Conservation (phyloP, 2,888 invertebrate species). For the Chrysodeixis includens region DNA sequence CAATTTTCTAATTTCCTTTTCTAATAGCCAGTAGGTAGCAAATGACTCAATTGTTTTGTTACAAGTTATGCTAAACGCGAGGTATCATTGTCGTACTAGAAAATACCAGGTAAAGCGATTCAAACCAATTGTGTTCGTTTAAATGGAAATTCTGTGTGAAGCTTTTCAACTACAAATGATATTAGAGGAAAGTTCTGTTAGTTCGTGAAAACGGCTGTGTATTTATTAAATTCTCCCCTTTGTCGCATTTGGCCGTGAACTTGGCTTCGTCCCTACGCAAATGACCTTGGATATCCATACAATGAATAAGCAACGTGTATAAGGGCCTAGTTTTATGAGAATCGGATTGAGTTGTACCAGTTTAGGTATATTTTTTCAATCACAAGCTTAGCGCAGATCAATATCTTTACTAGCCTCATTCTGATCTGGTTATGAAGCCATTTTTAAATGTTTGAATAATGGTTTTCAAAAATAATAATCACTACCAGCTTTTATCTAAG, state of each 20-base stretch:
- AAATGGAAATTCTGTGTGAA: slow-evolving; percentile 16
- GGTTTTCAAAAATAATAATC: too few relatives aligned
- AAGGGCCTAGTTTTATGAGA: too few relatives aligned
- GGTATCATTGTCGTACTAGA: slow-evolving; percentile 17
- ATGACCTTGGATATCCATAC: slow-evolving; percentile 4
- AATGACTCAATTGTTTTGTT: too few relatives aligned
- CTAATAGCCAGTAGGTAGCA: too few relatives aligned
- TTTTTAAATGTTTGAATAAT: background rate
- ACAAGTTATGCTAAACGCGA: too few relatives aligned
- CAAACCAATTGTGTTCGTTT: slow-evolving; percentile 38
- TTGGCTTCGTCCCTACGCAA: background rate
- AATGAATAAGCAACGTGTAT: background rate
- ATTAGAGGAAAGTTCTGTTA: slow-evolving; percentile 17
- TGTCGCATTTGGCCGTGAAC: slow-evolving; percentile 6
- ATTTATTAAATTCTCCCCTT: background rate
- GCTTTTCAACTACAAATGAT: slow-evolving; percentile 31
- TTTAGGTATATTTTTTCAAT: too few relatives aligned
- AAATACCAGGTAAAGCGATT: slow-evolving; percentile 21
- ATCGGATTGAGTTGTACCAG: too few relatives aligned
- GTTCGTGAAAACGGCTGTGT: slow-evolving; percentile 10
- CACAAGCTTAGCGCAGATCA: too few relatives aligned
- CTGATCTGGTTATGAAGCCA: too few relatives aligned
- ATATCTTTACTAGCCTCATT: too few relatives aligned
- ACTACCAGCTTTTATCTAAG: background rate
- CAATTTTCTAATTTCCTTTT: too few relatives aligned